Evolutionary conservation across 2,888 invertebrate genomes (phyloP), one percentile per base, ranked within the genome.

Genomic region (Acanthacorydalis orientalis): DNA sequence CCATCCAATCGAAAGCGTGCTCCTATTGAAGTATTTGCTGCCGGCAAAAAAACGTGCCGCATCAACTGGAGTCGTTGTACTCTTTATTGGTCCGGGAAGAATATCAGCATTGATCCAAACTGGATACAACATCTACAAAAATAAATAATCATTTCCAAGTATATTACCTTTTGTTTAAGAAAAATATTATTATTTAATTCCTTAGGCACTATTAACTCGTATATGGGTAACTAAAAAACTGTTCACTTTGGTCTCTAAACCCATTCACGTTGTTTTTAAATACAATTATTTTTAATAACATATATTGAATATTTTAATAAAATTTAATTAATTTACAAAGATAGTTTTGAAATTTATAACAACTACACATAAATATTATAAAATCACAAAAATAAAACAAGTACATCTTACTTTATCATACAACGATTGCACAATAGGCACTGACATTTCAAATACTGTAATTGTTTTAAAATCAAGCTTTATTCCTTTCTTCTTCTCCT

Each of bases 61-160:
- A 57, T 83, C 73, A 0, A 90, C 79, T 0, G 84, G 82, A 40
- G 57, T 61, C 0, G 68, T 59, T 3, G 68, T 69, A 8, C 72
- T 63, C 48, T 79, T 72, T 1, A 81, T 74, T 1, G 90, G 90
- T 0, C 91, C 91, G 0, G 68, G 60, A 6, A 87, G 65, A 52
- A 92, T 85, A 62, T 92, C 92, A 0, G 91, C 90, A 62, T 92
- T 92, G 49, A 92, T 63, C 86, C 88, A 89, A 4, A 92, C 60
- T 0, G 89, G 89, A 57, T 78, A 79, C 0, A 64, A 68, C 54
- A 78, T 67, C 83, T 87, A 62, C 39, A 63, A 59, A n/a, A n/a
- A n/a, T n/a, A n/a, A n/a, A n/a, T n/a, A n/a, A n/a, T n/a, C 23
- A 6, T 23, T 23, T 23, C 23, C 6, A n/a, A n/a, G n/a, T n/a